Evolutionary conservation across 2,797 vertebrate species (phyloP).

Genomic region (Anniella stebbinsi): DNA sequence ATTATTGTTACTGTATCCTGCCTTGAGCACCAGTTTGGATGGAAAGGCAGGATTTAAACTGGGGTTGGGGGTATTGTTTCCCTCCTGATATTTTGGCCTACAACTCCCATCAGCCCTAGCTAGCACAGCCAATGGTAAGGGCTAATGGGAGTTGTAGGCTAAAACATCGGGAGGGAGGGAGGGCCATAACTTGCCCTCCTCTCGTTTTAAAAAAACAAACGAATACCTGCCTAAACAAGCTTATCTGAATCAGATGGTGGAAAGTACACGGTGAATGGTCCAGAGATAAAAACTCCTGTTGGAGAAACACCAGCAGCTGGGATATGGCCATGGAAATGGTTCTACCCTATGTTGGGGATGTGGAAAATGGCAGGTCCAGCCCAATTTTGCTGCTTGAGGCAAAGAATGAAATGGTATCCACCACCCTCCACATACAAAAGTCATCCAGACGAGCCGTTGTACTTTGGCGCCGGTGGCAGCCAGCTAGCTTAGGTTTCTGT

Average conservation of each 20-base stretch:
- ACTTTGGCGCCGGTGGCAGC: background rate
- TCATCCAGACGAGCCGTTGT: background rate
- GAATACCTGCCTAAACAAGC: background rate
- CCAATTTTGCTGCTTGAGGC: background rate
- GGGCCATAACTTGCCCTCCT: too few relatives aligned
- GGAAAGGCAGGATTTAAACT: too few relatives aligned
- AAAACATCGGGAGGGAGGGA: background rate
- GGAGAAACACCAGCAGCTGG: background rate
- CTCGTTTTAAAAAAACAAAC: background rate
- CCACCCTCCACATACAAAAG: background rate
- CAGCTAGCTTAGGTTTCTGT: too few relatives aligned
- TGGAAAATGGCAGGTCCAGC: background rate
- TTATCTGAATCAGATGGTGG: background rate
- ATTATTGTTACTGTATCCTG: too few relatives aligned
- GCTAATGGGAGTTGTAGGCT: too few relatives aligned
- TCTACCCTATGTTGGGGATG: background rate
- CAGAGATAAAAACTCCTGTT: background rate
- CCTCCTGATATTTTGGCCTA: too few relatives aligned
- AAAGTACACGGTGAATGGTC: background rate
- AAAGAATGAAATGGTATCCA: background rate
- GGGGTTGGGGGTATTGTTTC: too few relatives aligned
- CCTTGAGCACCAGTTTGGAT: too few relatives aligned
- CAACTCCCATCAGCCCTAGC: too few relatives aligned
- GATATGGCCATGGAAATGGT: background rate
- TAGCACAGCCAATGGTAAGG: too few relatives aligned